Conservation (phyloP, 2,797 vertebrate species). For the Sardinella longiceps region DNA sequence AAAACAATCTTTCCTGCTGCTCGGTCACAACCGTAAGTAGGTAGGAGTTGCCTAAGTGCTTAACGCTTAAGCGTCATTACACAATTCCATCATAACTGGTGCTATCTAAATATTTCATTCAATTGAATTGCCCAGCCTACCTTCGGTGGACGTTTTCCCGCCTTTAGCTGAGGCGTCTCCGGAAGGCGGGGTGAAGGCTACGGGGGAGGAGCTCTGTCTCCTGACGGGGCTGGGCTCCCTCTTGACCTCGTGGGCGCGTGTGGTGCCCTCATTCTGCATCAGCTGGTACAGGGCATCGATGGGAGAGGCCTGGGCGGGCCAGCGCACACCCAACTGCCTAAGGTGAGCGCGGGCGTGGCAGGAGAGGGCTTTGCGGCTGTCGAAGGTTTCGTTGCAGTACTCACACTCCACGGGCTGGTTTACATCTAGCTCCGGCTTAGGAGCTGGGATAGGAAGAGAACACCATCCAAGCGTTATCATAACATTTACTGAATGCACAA, state of each 20-base stretch:
- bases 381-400: conserved; percentile 90
- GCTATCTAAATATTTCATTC: too few relatives aligned
- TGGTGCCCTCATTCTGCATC: conserved; percentile 75
- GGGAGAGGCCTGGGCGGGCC: conserved; percentile 85
- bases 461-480: conserved; percentile 66
- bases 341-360: conserved; percentile 90
- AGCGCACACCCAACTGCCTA: conserved; percentile 86
- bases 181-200: conserved; percentile 66
- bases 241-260: conserved; percentile 70
- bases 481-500: background rate
- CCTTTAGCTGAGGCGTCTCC: conserved; percentile 72
- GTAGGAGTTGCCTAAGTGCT: too few relatives aligned
- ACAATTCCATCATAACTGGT: too few relatives aligned
- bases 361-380: conserved; percentile 90
- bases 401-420: conserved; percentile 85
- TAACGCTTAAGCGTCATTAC: too few relatives aligned
- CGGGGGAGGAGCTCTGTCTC: conserved; percentile 45
- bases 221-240: conserved; percentile 60
- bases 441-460: conserved; percentile 49
- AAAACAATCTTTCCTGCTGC: too few relatives aligned
- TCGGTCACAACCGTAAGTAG: too few relatives aligned
- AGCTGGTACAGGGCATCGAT: conserved; percentile 82
- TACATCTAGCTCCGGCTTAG: conserved; percentile 63
- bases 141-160: background rate
- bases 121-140: background rate